These are phyloP conservation scores for Eremobia ochroleuca DNA, from an alignment of 2,888 invertebrate genomes.

Conservation along the genomic window DNA sequence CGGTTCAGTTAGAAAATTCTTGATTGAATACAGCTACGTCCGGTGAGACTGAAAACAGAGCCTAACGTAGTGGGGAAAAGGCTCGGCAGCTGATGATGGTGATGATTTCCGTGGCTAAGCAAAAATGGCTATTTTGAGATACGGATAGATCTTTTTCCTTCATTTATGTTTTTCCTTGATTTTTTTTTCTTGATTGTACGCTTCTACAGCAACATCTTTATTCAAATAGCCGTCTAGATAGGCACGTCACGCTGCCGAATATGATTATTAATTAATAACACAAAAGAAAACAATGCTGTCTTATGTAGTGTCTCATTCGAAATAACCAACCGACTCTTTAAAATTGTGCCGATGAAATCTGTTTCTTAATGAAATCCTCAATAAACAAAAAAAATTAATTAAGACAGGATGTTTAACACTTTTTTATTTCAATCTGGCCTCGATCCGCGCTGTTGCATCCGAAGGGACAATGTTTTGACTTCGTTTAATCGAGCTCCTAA, in stretches of 20 bases:
- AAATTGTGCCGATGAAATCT: not conserved
- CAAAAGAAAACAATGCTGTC: not conserved
- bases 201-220: not conserved
- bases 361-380: slow-evolving; percentile 46
- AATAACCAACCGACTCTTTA: not conserved
- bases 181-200: not conserved
- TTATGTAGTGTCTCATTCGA: too few species aligned
- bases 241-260: not conserved
- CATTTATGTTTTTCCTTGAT: too few species aligned
- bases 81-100: not conserved
- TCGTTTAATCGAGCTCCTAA: slow-evolving; percentile 77
- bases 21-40: too few species aligned
- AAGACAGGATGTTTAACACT: slow-evolving; percentile 71
- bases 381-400: slow-evolving; percentile 66
- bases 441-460: slow-evolving; percentile 76
- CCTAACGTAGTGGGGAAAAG: not conserved
- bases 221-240: too few species aligned
- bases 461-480: slow-evolving; percentile 72
- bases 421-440: slow-evolving; percentile 66
- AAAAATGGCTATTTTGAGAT: not conserved
- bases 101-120: too few species aligned
- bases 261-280: not conserved
- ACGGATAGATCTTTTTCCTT: not conserved
- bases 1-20: too few species aligned
- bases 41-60: not conserved